phyloP scores from a whole-genome alignment of 2,888 invertebrate species.

The Drosophila aldrichi region DNA sequence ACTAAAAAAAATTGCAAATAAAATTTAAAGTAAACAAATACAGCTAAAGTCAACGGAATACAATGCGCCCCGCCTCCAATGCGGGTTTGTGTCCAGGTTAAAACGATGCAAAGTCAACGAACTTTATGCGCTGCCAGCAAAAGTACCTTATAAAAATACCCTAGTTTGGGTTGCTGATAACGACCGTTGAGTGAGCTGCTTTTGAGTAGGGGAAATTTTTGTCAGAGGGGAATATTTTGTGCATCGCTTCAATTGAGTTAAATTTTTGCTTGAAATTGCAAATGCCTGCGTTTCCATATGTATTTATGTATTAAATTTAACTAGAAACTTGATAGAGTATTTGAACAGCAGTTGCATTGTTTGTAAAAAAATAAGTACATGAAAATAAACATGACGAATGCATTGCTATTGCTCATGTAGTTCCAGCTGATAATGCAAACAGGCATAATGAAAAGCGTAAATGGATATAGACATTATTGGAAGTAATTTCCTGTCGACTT shows the following conservation, averaged over 20 bases:
- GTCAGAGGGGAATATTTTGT: neutral
- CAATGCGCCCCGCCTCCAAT: conserved; percentile 20
- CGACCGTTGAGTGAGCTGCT: neutral
- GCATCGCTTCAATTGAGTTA: neutral
- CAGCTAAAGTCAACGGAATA: conserved; percentile 50
- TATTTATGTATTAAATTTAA: neutral
- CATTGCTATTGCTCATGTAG: conserved; percentile 33
- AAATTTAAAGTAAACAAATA: conserved; percentile 42
- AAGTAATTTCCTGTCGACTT: conserved; percentile 45
- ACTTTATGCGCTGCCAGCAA: conserved; percentile 47
- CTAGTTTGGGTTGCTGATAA: neutral
- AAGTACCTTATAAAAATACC: conserved; percentile 52
- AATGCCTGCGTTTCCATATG: neutral
- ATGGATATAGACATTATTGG: conserved; percentile 33
- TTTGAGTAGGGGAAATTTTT: neutral
- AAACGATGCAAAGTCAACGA: conserved; percentile 62
- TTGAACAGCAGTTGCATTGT: conserved; percentile 17
- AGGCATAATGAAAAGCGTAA: conserved; percentile 55
- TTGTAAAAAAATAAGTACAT: conserved; percentile 35
- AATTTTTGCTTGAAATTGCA: neutral
- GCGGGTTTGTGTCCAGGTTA: conserved; percentile 55
- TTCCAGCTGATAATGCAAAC: conserved; percentile 65
- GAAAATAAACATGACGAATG: conserved; percentile 50
- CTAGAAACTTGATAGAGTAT: conserved; percentile 17
- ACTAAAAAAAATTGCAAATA: conserved; percentile 41